Evolutionary conservation across 2,113 vertebrate species (phyloP).

Genomic region (Scomber japonicus): DNA sequence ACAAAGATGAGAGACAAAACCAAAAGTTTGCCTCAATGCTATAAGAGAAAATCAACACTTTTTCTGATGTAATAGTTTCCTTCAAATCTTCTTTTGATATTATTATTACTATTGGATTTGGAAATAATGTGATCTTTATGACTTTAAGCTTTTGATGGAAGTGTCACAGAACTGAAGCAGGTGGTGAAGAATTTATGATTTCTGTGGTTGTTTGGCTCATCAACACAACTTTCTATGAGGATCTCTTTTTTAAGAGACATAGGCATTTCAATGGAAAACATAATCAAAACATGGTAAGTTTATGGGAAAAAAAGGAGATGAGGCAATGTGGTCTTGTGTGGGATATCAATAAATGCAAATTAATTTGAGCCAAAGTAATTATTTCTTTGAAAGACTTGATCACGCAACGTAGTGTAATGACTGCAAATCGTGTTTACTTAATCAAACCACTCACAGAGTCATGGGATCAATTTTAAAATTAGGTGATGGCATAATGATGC

Average conservation of each 20-base stretch:
- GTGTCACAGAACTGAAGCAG: neutral
- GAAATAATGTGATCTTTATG: neutral
- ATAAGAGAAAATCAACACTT: neutral
- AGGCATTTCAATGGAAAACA: neutral
- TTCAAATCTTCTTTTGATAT: neutral
- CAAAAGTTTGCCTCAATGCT: neutral
- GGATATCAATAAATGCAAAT: constrained; percentile 2
- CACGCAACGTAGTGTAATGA: neutral
- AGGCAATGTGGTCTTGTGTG: neutral
- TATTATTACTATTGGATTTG: neutral
- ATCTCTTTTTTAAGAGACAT: neutral
- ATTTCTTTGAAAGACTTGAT: neutral
- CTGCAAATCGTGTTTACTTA: neutral
- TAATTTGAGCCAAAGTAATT: neutral
- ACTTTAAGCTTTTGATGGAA: neutral
- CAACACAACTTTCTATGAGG: neutral
- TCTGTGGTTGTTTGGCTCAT: neutral
- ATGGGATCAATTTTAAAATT: neutral
- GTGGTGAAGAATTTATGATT: neutral
- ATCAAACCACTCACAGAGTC: neutral
- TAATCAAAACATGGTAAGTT: too few species aligned
- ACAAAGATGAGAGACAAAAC: constrained; percentile 10
- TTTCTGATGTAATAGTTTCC: neutral
- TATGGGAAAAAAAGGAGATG: too few species aligned
- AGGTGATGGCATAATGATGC: neutral